A percentile compares a stretch with the other conserved stretches of the same genome.
Conservation (phyloP, 37 sponge, comb jelly and placozoan genomes). For the Ephydatia muelleri region DNA sequence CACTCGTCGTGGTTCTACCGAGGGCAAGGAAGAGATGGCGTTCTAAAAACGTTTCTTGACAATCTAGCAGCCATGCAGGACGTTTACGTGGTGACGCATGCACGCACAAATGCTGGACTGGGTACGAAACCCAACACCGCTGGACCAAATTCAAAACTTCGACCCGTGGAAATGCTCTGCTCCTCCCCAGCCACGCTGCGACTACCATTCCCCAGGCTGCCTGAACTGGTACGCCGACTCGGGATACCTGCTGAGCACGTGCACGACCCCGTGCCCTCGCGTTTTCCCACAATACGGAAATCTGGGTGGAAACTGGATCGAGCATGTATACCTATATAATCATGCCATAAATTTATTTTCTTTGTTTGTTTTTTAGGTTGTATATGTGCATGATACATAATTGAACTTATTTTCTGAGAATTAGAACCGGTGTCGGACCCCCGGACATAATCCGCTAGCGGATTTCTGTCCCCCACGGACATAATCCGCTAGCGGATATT, state of each 20-base stretch:
- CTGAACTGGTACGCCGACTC: conserved; percentile 9
- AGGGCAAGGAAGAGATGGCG: not conserved
- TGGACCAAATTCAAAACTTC: conserved; percentile 36
- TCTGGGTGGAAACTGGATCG: conserved; percentile 46
- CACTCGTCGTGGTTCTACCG: conserved; percentile 40
- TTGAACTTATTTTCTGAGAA: too few species aligned
- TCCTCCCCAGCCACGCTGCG: conserved; percentile 24
- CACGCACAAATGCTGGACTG: conserved; percentile 60
- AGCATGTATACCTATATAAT: too few species aligned
- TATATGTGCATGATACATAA: too few species aligned
- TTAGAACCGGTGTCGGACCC: too few species aligned
- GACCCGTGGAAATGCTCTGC: conserved; percentile 52
- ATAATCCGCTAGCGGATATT: too few species aligned
- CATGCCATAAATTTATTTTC: too few species aligned
- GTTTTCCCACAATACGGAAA: conserved; percentile 52
- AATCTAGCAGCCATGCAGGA: conserved; percentile 26
- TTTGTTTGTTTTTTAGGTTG: too few species aligned
- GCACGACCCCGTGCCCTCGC: conserved; percentile 35
- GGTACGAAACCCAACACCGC: conserved; percentile 49
- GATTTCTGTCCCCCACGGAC: too few species aligned
- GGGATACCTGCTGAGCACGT: conserved; percentile 18
- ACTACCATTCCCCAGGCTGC: conserved; percentile 4
- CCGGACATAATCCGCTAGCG: too few species aligned
- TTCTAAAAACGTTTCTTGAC: conserved; percentile 33
- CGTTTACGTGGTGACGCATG: conserved; percentile 53